Base-by-base conservation (phyloP, 2,888 invertebrate genomes). In the Cephus pulcher region DNA sequence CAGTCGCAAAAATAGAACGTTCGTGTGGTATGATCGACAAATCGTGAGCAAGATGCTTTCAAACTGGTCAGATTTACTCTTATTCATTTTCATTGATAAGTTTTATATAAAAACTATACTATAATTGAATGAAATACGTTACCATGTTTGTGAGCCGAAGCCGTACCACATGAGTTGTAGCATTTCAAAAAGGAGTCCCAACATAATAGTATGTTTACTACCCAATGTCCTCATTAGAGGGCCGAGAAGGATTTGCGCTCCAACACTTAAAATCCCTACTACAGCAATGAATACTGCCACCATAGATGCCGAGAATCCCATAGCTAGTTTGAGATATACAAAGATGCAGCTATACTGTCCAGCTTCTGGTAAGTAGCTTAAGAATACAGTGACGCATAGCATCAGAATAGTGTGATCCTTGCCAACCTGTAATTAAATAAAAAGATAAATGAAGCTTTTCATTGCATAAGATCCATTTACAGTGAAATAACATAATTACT, bases 271-370 rank as follows among this genome's bases (percentile, higher is more conserved):
- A 85, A 99, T 96, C 81, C 99, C 99, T 80, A 99, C 97, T 81
- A 98, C 95, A 83, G 99, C 99, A 89, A 99, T 99, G 92, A 98
- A 99, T 86, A 98, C 96, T 78, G 99, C 98, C 87, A 99, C 99
- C 94, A 98, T 97, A 89, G 97, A 95, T 80, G 96, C 96, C 86
- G 96, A 96, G 93, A 99, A 99, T 85, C 97, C 98, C 96, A 99
- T 98, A 89, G 95, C 98, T 91, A 99, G 94, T 93, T 98, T 98
- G 85, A 99, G 94, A 93, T 99, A 99, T 88, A 99, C 99, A 93
- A 99, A 99, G 93, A 99, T 99, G 93, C 99, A 99, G 80, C 99
- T 99, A 93, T 99, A 99, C 93, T 99, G 98, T 85, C 99, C 99
- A 70, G 97, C 97, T 93, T 99, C 99, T 3, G 99, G 99, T 86